Base-by-base conservation (phyloP, 2,888 invertebrate genomes). In the Ryuthela nishihirai region DNA sequence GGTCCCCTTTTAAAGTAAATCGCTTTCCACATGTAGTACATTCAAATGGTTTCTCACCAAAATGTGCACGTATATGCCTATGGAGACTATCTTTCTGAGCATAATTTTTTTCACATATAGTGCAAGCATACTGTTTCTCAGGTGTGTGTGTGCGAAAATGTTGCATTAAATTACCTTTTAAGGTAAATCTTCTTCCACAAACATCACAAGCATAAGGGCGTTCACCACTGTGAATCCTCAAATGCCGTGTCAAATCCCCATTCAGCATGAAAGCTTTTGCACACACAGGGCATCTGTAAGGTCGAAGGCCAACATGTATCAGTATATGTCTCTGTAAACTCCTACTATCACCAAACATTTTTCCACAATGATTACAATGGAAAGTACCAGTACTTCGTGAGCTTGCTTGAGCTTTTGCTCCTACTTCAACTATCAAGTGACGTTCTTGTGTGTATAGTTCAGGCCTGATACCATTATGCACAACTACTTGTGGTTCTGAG, bases 221-320 rank as follows among this genome's bases (percentile, higher is more conserved):
- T 49, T 80, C 72, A 29, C 82, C 82, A n/a, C 78, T 77, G 66
- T 83, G 83, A 24, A 80, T 75, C 35, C 80, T 70, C 34, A 74
- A 71, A 67, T 83, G 83, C 29, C 82, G 75, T 2, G 77, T 77
- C 17, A 83, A 72, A 70, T 83, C 83, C 66, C 82, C 82, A 66
- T 81, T 82, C 38, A 82, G 73, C 54, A 80, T 79, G 68, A 83
- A 83, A 1, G 80, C 78, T 66, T 82, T 82, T 1, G 75, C 72
- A 66, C 83, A 83, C n/a, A 75, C 72, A 2, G 74, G 71, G 65
- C 83, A 83, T 23, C 76, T 73, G 67, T 80, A 77, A 1, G 82
- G 82, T 43, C 78, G 75, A 1, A 80, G 81, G 15, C 82, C 82
- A 69, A 82, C 81, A 64, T 83, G 83, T 46, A 81, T 78, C 68